Evolutionary conservation across 1,140 invertebrate species (phyloP), one percentile per base, ranked within the genome.

Genomic region (Tetraneura akinire): DNA sequence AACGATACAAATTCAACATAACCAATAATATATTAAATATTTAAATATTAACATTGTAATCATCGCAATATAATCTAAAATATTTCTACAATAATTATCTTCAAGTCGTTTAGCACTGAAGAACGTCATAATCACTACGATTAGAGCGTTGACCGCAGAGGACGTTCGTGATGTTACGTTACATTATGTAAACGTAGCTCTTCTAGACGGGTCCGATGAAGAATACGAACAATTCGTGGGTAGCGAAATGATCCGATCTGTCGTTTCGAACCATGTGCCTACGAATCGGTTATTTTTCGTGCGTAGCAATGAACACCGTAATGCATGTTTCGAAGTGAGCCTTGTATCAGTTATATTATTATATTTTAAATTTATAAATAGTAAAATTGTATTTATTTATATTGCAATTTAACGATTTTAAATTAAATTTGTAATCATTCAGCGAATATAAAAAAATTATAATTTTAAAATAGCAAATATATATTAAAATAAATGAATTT

Each of bases 141-240:
- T 71, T 16, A 29, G 26, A 1, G 68, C 68, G 16, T 2, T 71
- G 47, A 71, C 68, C 45, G 9, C 23, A 5, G 42, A n/a, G 0
- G 53, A 78, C 8, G 74, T 78, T 18, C 3, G 32, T 8, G 3
- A 51, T 14, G 32, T 53, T 14, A 45, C 51, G 1, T 21, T 60
- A 37, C 21, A 21, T 1, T 23, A 78, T 6, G 53, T 78, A 11
- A 60, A 78, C 3, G 62, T 21, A 0, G 74, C 74, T 3, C 74
- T 78, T 26, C 9, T 78, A 1, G 74, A 78, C 1, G 74, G 74
- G 4, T 78, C 37, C 16, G 55, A 78, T 26, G 37, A 10, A 47
- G 37, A 45, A 11, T 60, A 78, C 10, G 14, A 0, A 11, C 14
- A 78, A 32, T 78, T 55, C 23, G n/a, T 42, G 0, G 71, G 71